A percentile compares a stretch with the other conserved stretches of the same genome.
phyloP scores from a whole-genome alignment of 2,888 invertebrate species.

The Steromphala cineraria region DNA sequence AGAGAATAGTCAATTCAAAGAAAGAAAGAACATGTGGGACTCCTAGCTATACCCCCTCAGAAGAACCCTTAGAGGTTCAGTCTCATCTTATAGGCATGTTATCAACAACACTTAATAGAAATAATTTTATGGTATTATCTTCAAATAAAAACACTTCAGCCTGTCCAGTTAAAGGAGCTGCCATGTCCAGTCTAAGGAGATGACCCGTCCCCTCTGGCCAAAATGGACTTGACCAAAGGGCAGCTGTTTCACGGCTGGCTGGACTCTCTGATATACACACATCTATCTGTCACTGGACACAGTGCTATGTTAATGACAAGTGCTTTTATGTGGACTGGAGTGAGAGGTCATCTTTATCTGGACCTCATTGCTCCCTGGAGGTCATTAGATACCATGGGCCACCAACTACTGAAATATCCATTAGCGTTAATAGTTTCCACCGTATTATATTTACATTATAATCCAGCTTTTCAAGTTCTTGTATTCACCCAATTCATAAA shows the following conservation, averaged over 20 bases:
- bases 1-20: too few species aligned
- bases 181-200: too few species aligned
- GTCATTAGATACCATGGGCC: not conserved
- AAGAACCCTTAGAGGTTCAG: too few species aligned
- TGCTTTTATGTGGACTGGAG: not conserved
- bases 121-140: not conserved
- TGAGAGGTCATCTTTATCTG: not conserved
- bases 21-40: too few species aligned
- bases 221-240: constrained; percentile 1
- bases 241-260: not conserved
- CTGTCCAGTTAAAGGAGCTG: too few species aligned
- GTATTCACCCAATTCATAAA: not conserved
- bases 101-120: not conserved
- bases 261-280: not conserved
- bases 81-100: too few species aligned
- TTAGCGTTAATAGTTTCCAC: not conserved
- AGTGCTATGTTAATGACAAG: not conserved
- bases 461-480: not conserved
- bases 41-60: too few species aligned
- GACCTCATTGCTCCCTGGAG: not conserved
- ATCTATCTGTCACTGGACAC: not conserved
- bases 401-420: not conserved
- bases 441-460: not conserved
- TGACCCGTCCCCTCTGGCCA: not conserved
- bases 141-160: not conserved